Percentiles rank a stretch among this genome's conserved stretches.
Evolutionary conservation across 30 jellyfish, hydroid and myxozoan species (phyloP).

Genomic region (Pelagia noctiluca): DNA sequence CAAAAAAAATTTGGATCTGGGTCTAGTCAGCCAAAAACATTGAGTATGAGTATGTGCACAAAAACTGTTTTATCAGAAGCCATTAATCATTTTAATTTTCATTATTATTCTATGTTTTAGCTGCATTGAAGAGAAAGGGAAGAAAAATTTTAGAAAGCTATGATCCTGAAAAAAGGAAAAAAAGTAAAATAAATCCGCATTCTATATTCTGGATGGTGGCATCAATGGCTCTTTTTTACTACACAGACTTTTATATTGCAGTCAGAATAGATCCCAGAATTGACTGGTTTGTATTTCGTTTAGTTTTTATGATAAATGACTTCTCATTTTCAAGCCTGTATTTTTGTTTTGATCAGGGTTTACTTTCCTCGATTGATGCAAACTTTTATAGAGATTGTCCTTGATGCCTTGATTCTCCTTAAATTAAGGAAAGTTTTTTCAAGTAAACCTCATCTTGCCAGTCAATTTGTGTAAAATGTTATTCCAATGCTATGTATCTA

Average conservation of each 20-base stretch:
- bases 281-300: slow-evolving; percentile 56
- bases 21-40: no score
- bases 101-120: slow-evolving; percentile 24
- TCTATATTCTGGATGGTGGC: slow-evolving; percentile 88
- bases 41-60: no score
- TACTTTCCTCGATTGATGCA: no score
- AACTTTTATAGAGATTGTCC: no score
- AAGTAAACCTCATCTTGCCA: no score
- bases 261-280: slow-evolving; percentile 76
- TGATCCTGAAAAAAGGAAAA: slow-evolving; percentile 63
- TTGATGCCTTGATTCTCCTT: no score
- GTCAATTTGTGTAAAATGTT: no score
- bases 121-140: slow-evolving; percentile 64
- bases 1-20: no score
- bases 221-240: slow-evolving; percentile 77
- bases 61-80: no score
- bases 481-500: no score
- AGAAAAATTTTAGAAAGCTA: slow-evolving; percentile 61
- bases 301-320: background rate
- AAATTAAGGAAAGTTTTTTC: no score
- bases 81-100: background rate
- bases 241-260: slow-evolving; percentile 83
- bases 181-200: slow-evolving; percentile 72
- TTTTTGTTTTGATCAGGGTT: background rate
- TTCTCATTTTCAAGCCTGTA: background rate